Percentiles rank a stretch among this genome's conserved stretches.
These are phyloP conservation scores for Papilio helenus DNA, from an alignment of 1,140 invertebrate species.

Conservation along the genomic window DNA sequence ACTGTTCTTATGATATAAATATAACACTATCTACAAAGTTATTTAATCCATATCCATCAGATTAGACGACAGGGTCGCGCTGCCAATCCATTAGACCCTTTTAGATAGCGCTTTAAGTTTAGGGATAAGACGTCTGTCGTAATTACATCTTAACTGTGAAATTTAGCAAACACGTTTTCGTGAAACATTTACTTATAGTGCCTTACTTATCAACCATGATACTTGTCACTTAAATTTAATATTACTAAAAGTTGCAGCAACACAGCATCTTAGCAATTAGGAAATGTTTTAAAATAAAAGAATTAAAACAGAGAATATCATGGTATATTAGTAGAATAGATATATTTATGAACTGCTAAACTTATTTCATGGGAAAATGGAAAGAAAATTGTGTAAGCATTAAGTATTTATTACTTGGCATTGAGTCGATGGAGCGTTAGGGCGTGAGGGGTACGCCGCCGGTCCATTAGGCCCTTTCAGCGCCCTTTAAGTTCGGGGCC, in stretches of 20 bases:
- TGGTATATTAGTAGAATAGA: neutral
- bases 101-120: conserved; percentile 37
- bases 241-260: too few relatives aligned
- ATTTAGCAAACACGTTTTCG: conserved; percentile 27
- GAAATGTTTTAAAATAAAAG: neutral
- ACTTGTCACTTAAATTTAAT: too few relatives aligned
- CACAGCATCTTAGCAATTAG: too few relatives aligned
- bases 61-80: conserved; percentile 16
- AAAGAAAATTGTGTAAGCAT: conserved; percentile 1
- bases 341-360: neutral
- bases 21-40: conserved; percentile 6
- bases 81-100: conserved; percentile 39
- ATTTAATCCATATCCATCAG: conserved; percentile 26
- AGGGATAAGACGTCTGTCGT: conserved; percentile 18
- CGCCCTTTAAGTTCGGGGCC: conserved; percentile 25
- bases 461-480: conserved; percentile 38
- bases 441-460: conserved; percentile 5
- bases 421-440: conserved; percentile 24
- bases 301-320: neutral
- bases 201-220: neutral
- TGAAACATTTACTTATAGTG: neutral
- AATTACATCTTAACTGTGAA: conserved; percentile 32
- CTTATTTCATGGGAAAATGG: conserved; percentile 21
- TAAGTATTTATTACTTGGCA: conserved; percentile 26
- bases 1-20: neutral